Evolutionary conservation across 2,113 vertebrate species (phyloP), one percentile per base, ranked within the genome.

Genomic region (Orycteropus afer): DNA sequence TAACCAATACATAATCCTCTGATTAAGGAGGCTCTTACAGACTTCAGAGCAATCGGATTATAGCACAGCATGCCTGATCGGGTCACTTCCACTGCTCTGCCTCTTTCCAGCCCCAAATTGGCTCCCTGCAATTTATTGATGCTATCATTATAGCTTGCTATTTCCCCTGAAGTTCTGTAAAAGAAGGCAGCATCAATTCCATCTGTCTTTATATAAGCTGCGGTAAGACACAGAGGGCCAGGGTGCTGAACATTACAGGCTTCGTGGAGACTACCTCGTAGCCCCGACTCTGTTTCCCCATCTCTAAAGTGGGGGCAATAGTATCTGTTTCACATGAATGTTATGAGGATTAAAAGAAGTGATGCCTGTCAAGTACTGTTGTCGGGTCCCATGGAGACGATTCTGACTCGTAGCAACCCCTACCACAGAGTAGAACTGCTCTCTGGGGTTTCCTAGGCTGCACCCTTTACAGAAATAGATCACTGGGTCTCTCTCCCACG

Each of bases 1-100:
- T 27, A 71, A 84, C 59, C 90, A 27, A 59, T 22, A 82, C n/a
- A 23, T 90, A 95, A 90, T 95, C 45, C 79, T 80, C 85, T 51
- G 73, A 93, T 89, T 95, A 95, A 89, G 94, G 61, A n/a, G 89
- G 45, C 69, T 84, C 51, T 88, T 65, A 15, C 23, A 77, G 92
- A 69, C 86, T 61, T 84, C 5, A 0, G 7, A 63, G 76, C 85
- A 81, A 90, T 79, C 14, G 10, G 90, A 96, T 96, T 89, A 89
- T 5, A 92, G 42, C 53, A 18, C 69, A 84, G 85, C 74, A 65
- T 40, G 95, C 55, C 78, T n/a, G 67, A 83, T 83, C 83, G 94
- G 81, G 90, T 97, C 78, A 86, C n/a, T 92, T 85, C 51, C 57
- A 74, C 27, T 1, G 9, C 17, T 91, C 81, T 79, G 74, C 55